Base-by-base conservation (phyloP, 2,888 invertebrate genomes). In the Polydrusus cervinus region DNA sequence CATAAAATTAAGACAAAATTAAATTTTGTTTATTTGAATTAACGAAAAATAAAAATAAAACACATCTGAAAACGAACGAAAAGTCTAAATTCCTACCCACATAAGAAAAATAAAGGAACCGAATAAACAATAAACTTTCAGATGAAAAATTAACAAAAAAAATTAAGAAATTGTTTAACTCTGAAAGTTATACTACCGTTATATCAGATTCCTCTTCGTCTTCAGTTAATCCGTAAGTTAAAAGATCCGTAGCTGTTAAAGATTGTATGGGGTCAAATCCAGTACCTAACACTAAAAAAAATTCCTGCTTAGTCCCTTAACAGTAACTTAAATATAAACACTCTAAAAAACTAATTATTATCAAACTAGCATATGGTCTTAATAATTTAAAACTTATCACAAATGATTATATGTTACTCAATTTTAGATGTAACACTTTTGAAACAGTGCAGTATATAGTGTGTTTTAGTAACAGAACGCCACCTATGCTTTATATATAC, bases 131-230 rank as follows among this genome's bases (percentile, higher is more conserved):
- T 34, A 34, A 69, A 69, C 45, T 69, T 43, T 60, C 47, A 49
- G 25, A 57, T 34, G 14, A 8, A 11, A 25, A 55, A 55, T 55
- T 40, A 49, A 69, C 16, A 38, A 55, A 57, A 57, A 57, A 69
- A 53, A 16, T 30, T 65, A 61, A 3, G n/a, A n/a, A 62, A 61
- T 62, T 55, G 71, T 45, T 78, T 74, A 60, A 60, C 18, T 77
- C 77, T 69, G 71, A 74, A 51, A 76, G 83, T 86, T 85, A 86
- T 79, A 85, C 84, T 60, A 86, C 85, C 66, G 83, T 81, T 67
- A 86, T 84, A 69, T 86, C 85, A 45, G 82, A 78, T 47, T 85
- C 84, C 45, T 85, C 86, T 65, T 85, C 84, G 66, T 83, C 85
- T 25, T 81, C 83, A 68, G 76, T 79, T 51, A 82, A 78, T 67